Evolutionary conservation across 1,140 invertebrate species (phyloP).

Genomic region (Sarcophaga bullata): DNA sequence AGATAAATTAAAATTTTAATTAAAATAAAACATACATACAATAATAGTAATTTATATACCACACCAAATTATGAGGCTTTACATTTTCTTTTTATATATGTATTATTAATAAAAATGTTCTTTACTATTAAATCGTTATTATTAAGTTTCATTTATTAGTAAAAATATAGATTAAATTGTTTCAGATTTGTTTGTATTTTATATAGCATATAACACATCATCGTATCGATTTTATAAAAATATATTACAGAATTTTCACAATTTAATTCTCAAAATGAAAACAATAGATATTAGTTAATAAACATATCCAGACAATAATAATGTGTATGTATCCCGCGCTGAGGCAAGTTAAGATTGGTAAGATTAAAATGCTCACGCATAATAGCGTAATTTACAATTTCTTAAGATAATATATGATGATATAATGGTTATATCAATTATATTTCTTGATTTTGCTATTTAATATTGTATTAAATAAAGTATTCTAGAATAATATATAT

Average conservation of each 20-base stretch:
- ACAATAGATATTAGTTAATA: slow-evolving; percentile 42
- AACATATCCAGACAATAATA: slow-evolving; percentile 42
- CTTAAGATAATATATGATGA: slow-evolving; percentile 65
- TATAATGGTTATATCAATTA: slow-evolving; percentile 47
- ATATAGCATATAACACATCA: slow-evolving; percentile 34
- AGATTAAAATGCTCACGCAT: too few species aligned
- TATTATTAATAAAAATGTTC: not conserved
- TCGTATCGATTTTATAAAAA: slow-evolving; percentile 29
- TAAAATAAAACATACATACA: slow-evolving; percentile 31
- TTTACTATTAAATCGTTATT: slow-evolving; percentile 12
- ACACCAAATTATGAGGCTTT: slow-evolving; percentile 34
- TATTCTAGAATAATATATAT: too few species aligned
- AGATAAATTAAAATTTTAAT: slow-evolving; percentile 18
- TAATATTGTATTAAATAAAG: too few species aligned
- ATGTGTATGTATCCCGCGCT: slow-evolving; percentile 41
- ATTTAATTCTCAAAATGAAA: slow-evolving; percentile 33
- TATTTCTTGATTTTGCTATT: slow-evolving; percentile 43
- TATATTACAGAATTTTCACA: slow-evolving; percentile 39
- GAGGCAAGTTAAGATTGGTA: too few species aligned
- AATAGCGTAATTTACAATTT: slow-evolving; percentile 66
- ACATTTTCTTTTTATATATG: not conserved
- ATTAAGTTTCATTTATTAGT: not conserved
- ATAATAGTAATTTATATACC: slow-evolving; percentile 15
- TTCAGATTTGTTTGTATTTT: slow-evolving; percentile 25
- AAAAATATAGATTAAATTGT: slow-evolving; percentile 16